Evolutionary conservation across 2,113 vertebrate species (phyloP).

Genomic region (Pithys albifrons): DNA sequence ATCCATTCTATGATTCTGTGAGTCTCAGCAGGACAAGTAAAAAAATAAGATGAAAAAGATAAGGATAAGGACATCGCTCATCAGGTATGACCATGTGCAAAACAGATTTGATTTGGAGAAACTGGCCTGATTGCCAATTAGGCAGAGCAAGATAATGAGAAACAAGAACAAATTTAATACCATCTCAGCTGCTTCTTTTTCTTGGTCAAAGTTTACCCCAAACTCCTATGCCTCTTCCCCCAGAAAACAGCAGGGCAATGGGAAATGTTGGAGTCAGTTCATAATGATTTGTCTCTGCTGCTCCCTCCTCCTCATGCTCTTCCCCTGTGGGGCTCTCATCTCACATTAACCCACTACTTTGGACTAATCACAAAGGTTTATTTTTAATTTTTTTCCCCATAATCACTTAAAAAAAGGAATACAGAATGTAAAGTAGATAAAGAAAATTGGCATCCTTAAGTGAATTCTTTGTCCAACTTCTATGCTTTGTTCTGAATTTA

Average conservation of each 20-base stretch:
- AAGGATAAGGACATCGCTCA: background rate
- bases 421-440: background rate
- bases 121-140: background rate
- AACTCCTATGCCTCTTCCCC: background rate
- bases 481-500: background rate
- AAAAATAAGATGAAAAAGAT: background rate
- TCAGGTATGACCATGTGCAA: background rate
- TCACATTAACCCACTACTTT: background rate
- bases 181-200: background rate
- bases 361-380: background rate
- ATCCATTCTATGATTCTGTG: too few species aligned
- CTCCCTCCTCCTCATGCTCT: background rate
- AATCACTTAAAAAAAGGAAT: background rate
- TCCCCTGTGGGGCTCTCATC: background rate
- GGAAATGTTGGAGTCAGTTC: background rate
- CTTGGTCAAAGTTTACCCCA: background rate
- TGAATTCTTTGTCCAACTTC: background rate
- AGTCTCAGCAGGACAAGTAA: background rate
- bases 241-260: background rate
- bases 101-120: background rate
- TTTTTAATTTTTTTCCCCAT: background rate
- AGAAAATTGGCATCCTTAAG: background rate
- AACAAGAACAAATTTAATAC: background rate
- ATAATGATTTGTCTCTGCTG: background rate
- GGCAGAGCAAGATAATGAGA: background rate